Evolutionary conservation across 2,888 invertebrate genomes (phyloP).

Genomic region (Hypolimnas misippus): DNA sequence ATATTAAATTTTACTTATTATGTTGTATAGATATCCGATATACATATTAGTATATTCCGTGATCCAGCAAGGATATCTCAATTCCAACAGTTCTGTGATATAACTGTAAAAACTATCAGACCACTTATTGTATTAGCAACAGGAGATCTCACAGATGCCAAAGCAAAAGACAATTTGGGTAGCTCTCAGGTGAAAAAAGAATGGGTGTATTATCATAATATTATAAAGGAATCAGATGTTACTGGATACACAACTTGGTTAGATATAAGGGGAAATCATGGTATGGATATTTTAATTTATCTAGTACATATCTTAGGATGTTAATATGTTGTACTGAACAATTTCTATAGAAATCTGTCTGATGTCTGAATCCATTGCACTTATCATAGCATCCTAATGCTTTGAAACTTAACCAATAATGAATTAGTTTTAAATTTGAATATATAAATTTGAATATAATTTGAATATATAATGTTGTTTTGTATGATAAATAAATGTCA

Average conservation of each 20-base stretch:
- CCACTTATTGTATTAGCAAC: slow-evolving; percentile 92
- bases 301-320: too few relatives aligned
- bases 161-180: slow-evolving; percentile 89
- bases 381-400: too few relatives aligned
- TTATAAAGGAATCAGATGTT: slow-evolving; percentile 87
- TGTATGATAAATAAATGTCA: too few relatives aligned
- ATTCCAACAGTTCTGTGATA: slow-evolving; percentile 91
- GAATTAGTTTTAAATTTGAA: too few relatives aligned
- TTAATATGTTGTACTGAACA: too few relatives aligned
- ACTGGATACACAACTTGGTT: slow-evolving; percentile 90
- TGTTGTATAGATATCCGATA: slow-evolving; percentile 90
- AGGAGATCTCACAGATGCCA: slow-evolving; percentile 96
- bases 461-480: too few relatives aligned
- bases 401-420: too few relatives aligned
- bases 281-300: slow-evolving; percentile 69
- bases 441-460: too few relatives aligned
- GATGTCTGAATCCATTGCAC: too few relatives aligned
- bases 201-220: slow-evolving; percentile 91
- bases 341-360: too few relatives aligned
- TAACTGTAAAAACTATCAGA: slow-evolving; percentile 88
- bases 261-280: slow-evolving; percentile 96
- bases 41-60: slow-evolving; percentile 94
- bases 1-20: neutral
- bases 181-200: slow-evolving; percentile 92
- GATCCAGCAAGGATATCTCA: slow-evolving; percentile 90